Evolutionary conservation across 2,888 invertebrate genomes (phyloP).

Genomic region (Parasteatoda lunata): DNA sequence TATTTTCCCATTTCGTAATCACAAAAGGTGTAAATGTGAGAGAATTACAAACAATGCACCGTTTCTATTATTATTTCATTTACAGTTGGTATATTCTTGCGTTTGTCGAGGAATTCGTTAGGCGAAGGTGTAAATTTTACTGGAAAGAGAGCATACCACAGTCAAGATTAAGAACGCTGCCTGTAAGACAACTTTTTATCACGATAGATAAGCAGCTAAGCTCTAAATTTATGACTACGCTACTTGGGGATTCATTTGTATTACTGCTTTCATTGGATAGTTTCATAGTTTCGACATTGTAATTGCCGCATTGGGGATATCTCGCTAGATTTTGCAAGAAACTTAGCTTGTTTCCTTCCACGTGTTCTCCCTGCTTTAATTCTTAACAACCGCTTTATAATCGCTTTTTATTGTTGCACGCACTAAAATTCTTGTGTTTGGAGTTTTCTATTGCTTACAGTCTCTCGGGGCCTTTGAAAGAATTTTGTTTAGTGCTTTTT

Average conservation of each 20-base stretch:
- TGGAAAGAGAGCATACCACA: conserved; percentile 15
- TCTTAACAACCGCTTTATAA: too few species aligned
- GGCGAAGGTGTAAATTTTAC: conserved; percentile 45
- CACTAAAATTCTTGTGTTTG: too few species aligned
- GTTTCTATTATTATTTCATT: not conserved
- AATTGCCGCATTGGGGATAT: conserved; percentile 52
- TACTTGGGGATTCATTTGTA: conserved; percentile 56
- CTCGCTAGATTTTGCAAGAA: conserved; percentile 49
- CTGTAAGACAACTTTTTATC: conserved; percentile 56
- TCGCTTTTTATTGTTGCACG: too few species aligned
- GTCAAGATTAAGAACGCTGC: conserved; percentile 56
- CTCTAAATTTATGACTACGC: conserved; percentile 54
- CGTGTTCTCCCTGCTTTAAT: too few species aligned
- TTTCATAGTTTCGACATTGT: conserved; percentile 38
- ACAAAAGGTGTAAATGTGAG: conserved; percentile 40
- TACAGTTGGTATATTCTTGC: conserved; percentile 7
- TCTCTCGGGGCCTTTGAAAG: too few species aligned
- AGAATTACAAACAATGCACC: conserved; percentile 11
- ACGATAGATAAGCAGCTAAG: conserved; percentile 51
- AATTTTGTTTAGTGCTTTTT: too few species aligned
- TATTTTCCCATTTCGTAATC: conserved; percentile 3
- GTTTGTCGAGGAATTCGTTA: conserved; percentile 51
- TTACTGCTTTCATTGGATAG: conserved; percentile 37
- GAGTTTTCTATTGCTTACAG: too few species aligned
- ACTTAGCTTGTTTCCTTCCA: too few species aligned